Evolutionary conservation across 2,797 vertebrate species (phyloP).

Genomic region (Aldrovandia affinis): DNA sequence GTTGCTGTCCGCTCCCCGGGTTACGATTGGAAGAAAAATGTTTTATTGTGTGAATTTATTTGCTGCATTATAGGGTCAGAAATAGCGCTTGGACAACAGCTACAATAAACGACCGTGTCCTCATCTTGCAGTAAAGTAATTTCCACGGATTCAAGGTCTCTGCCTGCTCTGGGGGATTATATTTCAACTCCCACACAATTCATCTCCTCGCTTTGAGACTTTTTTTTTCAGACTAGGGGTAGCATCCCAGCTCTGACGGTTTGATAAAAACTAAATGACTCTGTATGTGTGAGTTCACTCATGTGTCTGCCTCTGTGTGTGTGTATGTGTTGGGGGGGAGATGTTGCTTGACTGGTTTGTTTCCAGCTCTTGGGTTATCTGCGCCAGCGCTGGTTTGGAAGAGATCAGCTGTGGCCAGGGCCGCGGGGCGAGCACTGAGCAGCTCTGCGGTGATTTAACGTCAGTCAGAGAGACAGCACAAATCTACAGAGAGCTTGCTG

Average conservation of each 20-base stretch:
- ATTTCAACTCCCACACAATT: slow-evolving; percentile 24
- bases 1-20: slow-evolving; percentile 8
- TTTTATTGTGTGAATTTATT: slow-evolving; percentile 26
- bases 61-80: slow-evolving; percentile 21
- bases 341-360: slow-evolving; percentile 44
- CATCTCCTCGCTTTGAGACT: slow-evolving; percentile 19
- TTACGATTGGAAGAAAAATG: slow-evolving; percentile 23
- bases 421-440: slow-evolving; percentile 17
- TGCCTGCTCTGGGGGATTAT: slow-evolving; percentile 20
- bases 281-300: slow-evolving; percentile 76
- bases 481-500: slow-evolving; percentile 21
- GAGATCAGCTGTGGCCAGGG: slow-evolving; percentile 29
- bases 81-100: slow-evolving; percentile 21
- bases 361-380: slow-evolving; percentile 73
- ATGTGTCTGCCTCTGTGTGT: slow-evolving; percentile 26
- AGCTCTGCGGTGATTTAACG: slow-evolving; percentile 6
- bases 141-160: slow-evolving; percentile 22
- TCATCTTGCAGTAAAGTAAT: slow-evolving; percentile 25
- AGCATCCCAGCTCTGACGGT: slow-evolving; percentile 13
- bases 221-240: slow-evolving; percentile 16
- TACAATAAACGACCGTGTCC: slow-evolving; percentile 22
- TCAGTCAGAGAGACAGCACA: slow-evolving; percentile 29
- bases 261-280: slow-evolving; percentile 32
- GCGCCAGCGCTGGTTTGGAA: background rate
- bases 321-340: slow-evolving; percentile 11